Base-by-base conservation (phyloP, 2,888 invertebrate species). In the Cephus nigrinus region DNA sequence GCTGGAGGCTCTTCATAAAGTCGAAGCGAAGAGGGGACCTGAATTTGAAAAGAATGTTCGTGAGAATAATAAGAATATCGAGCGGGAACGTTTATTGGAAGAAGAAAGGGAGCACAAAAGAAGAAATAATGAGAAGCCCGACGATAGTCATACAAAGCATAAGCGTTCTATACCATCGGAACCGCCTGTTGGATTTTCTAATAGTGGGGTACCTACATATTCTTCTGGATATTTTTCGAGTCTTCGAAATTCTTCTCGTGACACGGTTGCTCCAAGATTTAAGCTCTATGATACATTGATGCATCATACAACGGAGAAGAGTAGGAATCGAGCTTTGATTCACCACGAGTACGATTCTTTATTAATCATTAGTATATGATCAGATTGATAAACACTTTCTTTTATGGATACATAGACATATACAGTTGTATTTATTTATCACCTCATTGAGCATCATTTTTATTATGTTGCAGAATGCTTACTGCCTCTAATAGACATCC, bases 1-100 rank as follows among this genome's bases (percentile, higher is more conserved):
- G 23, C 75, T 88, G 12, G 79, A 82, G 0, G 79, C 84, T 15
- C 75, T 86, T 12, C 78, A 81, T 11, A 83, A 81, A 69, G 78
- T 80, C 11, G 82, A 82, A 35, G 76, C 73, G 5, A 76, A 81
- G 30, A 78, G 71, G 15, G 75, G 77, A 4, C 76, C 82, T n/a
- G 84, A 85, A 5, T 82, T 82, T 4, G 84, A 82, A 68, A 84
- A 80, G 55, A 79, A 69, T 23, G 33, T 72, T 11, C 75, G 3
- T 15, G 78, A 69, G 68, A 73, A 40, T 34, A 73, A 12, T 40
- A 78, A 74, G n/a, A 71, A 71, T 33, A 31, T 71, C 71, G 71
- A 71, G 32, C 12, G 15, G 33, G 31, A 71, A 33, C 71, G 71
- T 15, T 33, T 71, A 12, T 12, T 71, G 32, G 71, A 31, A 12